These are phyloP conservation scores for Larimichthys crocea DNA, from an alignment of 2,113 vertebrate species.

Conservation along the genomic window DNA sequence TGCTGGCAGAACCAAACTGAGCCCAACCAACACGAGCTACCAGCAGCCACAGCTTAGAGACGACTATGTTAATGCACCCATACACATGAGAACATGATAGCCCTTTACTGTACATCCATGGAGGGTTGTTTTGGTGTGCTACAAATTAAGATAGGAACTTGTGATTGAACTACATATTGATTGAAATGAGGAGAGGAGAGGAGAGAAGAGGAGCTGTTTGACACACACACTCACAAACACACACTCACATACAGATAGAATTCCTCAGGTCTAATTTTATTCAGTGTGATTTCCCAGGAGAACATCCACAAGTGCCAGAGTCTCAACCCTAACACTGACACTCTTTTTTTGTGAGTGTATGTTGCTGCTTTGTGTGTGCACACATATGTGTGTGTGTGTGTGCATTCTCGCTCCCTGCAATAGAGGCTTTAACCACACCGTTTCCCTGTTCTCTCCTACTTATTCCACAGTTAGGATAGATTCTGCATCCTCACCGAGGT, in stretches of 20 bases:
- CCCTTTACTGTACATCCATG: neutral
- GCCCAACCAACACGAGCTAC: constrained; percentile 6
- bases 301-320: constrained; percentile 49
- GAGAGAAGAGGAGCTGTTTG: constrained; percentile 9
- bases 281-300: constrained; percentile 75
- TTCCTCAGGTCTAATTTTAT: constrained; percentile 76
- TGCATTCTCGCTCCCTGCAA: constrained; percentile 19
- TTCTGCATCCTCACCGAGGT: constrained; percentile 26
- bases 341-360: constrained; percentile 37
- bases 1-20: neutral
- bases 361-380: constrained; percentile 3
- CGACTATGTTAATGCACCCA: neutral
- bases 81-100: neutral
- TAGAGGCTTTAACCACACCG: constrained; percentile 36
- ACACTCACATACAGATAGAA: constrained; percentile 16
- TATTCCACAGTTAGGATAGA: constrained; percentile 15
- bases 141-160: constrained; percentile 3
- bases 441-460: constrained; percentile 9
- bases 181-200: constrained; percentile 15
- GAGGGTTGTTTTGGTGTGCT: neutral
- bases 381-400: constrained; percentile 13
- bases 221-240: constrained; percentile 28
- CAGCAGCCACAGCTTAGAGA: neutral
- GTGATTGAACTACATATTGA: constrained; percentile 22
- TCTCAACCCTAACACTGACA: constrained; percentile 62